phyloP scores from a whole-genome alignment of 2,113 vertebrate species.

The Columba janthina region DNA sequence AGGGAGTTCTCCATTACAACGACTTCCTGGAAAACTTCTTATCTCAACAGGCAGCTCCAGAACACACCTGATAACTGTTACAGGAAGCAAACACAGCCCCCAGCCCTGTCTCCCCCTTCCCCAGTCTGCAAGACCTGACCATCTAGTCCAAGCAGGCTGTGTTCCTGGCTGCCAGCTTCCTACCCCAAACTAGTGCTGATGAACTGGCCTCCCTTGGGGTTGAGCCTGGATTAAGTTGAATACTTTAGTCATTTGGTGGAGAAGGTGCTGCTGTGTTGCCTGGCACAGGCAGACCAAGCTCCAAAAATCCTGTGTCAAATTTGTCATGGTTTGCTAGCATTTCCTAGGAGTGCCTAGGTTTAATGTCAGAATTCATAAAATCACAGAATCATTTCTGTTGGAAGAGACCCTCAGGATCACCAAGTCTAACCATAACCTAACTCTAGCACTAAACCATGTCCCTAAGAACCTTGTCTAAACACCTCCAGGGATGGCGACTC shows the following conservation, averaged over 20 bases:
- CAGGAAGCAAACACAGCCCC: constrained; percentile 40
- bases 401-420: too few relatives aligned
- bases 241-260: neutral
- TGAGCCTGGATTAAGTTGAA: neutral
- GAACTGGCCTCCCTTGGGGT: fast-evolving
- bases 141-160: neutral
- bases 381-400: too few relatives aligned
- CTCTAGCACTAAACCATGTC: too few relatives aligned
- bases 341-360: neutral
- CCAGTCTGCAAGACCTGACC: neutral
- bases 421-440: too few relatives aligned
- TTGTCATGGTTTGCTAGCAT: neutral
- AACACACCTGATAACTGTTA: constrained; percentile 62
- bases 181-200: neutral
- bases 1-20: constrained; percentile 83
- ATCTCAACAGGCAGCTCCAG: constrained; percentile 78
- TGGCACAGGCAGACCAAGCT: neutral
- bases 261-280: neutral
- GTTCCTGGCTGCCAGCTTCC: neutral
- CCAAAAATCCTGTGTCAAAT: neutral
- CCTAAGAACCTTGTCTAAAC: too few relatives aligned
- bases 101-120: neutral
- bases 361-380: neutral
- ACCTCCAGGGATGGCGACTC: too few relatives aligned
- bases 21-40: constrained; percentile 85